phyloP scores from a whole-genome alignment of 2,888 invertebrate species.

The Lasioglossum lativentre region DNA sequence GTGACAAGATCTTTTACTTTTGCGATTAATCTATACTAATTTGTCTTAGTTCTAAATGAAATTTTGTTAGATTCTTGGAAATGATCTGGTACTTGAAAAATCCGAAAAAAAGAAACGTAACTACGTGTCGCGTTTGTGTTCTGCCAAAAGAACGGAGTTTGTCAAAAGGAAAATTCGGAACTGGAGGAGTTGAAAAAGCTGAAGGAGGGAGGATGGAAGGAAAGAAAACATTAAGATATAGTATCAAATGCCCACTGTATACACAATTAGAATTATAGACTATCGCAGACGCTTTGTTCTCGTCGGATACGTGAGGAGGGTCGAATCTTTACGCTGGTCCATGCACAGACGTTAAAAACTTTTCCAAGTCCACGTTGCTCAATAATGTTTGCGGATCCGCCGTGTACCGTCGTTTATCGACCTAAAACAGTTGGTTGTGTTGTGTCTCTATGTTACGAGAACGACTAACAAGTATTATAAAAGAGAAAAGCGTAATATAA shows the following conservation, averaged over 20 bases:
- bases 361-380: conserved; percentile 75
- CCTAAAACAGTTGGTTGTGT: conserved; percentile 56
- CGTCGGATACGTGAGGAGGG: background rate
- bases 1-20: background rate
- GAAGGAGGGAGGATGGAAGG: background rate
- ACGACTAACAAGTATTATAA: background rate
- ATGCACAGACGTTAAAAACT: conserved; percentile 78
- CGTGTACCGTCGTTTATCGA: conserved; percentile 70
- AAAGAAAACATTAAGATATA: background rate
- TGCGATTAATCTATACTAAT: background rate
- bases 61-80: background rate
- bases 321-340: conserved; percentile 70
- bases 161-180: background rate
- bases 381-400: conserved; percentile 74
- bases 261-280: background rate
- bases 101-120: background rate
- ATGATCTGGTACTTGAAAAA: background rate
- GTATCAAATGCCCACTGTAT: background rate
- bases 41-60: background rate
- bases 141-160: background rate
- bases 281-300: background rate
- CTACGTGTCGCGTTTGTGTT: background rate
- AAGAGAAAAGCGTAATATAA: background rate
- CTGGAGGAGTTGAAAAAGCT: background rate
- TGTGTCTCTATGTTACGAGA: background rate